phyloP scores from a whole-genome alignment of 2,797 vertebrate species.

The Sebastes miniatus region DNA sequence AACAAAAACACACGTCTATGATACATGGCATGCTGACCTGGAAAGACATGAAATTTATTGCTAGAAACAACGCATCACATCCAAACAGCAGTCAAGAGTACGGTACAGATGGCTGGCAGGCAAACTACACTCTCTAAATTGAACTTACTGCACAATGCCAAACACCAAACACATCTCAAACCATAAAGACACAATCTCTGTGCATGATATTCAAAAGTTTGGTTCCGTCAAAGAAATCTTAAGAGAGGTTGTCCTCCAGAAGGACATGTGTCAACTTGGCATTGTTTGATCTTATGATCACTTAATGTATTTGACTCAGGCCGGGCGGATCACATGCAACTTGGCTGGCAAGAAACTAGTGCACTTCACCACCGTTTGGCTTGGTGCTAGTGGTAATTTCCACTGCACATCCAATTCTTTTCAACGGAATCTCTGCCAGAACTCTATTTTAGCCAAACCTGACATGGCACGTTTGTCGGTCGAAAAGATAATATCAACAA shows the following conservation, averaged over 20 bases:
- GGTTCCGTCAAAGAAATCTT: not conserved
- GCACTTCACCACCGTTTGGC: not conserved
- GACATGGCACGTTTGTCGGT: not conserved
- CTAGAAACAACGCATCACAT: not conserved
- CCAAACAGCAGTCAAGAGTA: not conserved
- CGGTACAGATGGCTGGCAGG: not conserved
- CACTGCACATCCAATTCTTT: not conserved
- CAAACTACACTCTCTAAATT: not conserved
- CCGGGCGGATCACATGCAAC: not conserved
- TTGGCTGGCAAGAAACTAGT: not conserved
- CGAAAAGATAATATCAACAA: not conserved
- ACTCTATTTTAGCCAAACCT: not conserved
- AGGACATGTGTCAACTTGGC: not conserved
- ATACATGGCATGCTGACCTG: not conserved
- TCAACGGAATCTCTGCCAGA: not conserved
- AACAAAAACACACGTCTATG: not conserved
- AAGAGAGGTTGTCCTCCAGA: too few species aligned
- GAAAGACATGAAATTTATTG: not conserved
- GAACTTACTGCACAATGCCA: not conserved
- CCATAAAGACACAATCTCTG: not conserved
- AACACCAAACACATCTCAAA: not conserved
- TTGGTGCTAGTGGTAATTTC: not conserved
- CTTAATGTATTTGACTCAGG: not conserved
- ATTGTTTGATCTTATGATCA: not conserved
- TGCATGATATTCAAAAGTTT: not conserved